phyloP scores from a whole-genome alignment of 2,113 vertebrate species.

The Trogon melanurus region DNA sequence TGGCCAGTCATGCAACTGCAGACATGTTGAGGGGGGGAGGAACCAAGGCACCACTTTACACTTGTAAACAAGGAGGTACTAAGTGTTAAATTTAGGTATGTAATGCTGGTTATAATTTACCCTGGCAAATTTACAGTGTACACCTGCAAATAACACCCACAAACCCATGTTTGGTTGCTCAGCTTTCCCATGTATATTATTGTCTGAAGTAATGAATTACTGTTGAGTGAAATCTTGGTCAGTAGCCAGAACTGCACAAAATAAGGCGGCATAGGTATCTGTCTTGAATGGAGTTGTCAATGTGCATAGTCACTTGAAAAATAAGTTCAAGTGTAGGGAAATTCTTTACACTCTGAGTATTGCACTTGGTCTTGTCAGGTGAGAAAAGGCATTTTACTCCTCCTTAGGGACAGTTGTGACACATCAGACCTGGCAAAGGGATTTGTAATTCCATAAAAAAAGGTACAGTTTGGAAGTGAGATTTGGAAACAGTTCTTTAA shows the following conservation, averaged over 20 bases:
- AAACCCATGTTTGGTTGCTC: neutral
- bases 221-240: neutral
- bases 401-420: neutral
- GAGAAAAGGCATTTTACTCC: neutral
- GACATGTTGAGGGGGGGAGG: rapidly evolving
- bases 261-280: neutral
- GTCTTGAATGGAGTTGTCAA: neutral
- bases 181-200: neutral
- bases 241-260: neutral
- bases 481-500: neutral
- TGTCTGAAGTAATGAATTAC: neutral
- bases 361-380: neutral
- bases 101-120: neutral
- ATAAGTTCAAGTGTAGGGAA: neutral
- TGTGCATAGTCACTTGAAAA: neutral
- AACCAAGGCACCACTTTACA: neutral
- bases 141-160: neutral
- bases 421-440: neutral
- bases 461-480: neutral
- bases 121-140: neutral
- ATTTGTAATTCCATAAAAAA: neutral
- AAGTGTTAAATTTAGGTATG: neutral
- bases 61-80: neutral
- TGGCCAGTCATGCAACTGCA: neutral
- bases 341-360: neutral